A percentile compares a stretch with the other conserved stretches of the same genome.
phyloP scores from a whole-genome alignment of 2,888 invertebrate species.

The Napeogenes inachia region DNA sequence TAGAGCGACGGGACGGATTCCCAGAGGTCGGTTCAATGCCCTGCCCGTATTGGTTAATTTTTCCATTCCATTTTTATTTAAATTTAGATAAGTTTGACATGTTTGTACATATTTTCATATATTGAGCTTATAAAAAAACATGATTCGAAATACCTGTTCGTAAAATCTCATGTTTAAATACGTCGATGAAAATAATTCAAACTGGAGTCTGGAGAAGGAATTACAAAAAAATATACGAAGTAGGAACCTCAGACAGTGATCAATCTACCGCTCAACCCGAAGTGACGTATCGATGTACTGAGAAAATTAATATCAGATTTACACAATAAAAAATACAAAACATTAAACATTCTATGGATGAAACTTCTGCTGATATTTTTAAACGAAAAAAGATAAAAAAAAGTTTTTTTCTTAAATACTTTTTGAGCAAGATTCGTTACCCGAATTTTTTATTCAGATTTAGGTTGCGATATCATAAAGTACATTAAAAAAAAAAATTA shows the following conservation, averaged over 20 bases:
- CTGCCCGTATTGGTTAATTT: too few species aligned
- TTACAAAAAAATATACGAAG: not conserved
- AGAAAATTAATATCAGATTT: constrained; percentile 35
- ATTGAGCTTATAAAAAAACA: not conserved
- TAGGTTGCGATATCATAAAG: too few species aligned
- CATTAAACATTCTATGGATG: not conserved
- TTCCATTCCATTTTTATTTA: too few species aligned
- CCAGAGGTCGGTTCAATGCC: too few species aligned
- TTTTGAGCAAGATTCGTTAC: too few species aligned
- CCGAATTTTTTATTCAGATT: too few species aligned
- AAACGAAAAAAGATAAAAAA: too few species aligned
- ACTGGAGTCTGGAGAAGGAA: not conserved
- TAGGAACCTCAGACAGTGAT: constrained; percentile 35
- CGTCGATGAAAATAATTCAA: constrained; percentile 5
- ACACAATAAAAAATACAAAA: constrained; percentile 6
- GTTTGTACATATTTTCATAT: too few species aligned
- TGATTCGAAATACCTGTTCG: not conserved
- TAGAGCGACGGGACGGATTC: too few species aligned
- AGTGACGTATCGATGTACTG: constrained; percentile 60
- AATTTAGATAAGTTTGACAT: too few species aligned
- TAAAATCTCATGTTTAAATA: not conserved
- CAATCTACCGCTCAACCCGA: constrained; percentile 66
- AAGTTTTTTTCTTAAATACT: too few species aligned
- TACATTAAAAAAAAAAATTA: not conserved
- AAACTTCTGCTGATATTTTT: too few species aligned